Percentiles rank a stretch among this genome's conserved stretches.
These are phyloP conservation scores for Lates calcarifer DNA, from an alignment of 2,113 vertebrate genomes.

Conservation along the genomic window DNA sequence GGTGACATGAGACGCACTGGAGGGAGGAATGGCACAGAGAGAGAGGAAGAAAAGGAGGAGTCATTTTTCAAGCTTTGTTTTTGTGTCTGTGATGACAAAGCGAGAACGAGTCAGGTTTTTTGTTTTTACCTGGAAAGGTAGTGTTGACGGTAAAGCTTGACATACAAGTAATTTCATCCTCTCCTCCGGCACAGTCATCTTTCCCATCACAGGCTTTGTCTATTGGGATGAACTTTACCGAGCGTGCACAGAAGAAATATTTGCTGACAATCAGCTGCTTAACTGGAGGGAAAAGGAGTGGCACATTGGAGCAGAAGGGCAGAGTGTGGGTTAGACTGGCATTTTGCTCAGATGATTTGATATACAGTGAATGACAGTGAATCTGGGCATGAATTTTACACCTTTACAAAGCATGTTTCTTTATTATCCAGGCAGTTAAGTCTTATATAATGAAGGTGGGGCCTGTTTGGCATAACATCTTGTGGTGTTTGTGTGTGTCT, in stretches of 20 bases:
- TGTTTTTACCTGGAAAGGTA: constrained; percentile 81
- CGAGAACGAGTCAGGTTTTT: not conserved
- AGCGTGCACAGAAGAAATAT: constrained; percentile 89
- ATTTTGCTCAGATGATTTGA: not conserved
- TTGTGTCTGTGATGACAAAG: constrained; percentile 5
- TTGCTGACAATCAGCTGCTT: constrained; percentile 84
- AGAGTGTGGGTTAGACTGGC: not conserved
- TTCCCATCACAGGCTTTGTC: constrained; percentile 84
- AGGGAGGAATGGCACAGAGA: not conserved
- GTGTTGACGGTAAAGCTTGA: constrained; percentile 63
- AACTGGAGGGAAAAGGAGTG: constrained; percentile 76
- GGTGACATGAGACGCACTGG: constrained; percentile 81
- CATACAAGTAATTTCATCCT: constrained; percentile 89
- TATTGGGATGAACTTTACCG: constrained; percentile 86
- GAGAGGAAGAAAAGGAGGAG: not conserved
- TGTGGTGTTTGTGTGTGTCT: not conserved
- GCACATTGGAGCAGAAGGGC: not conserved
- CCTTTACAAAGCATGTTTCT: not conserved
- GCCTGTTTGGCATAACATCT: not conserved
- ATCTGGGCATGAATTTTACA: not conserved
- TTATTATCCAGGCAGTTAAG: not conserved
- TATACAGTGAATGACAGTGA: not conserved
- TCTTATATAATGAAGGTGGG: not conserved
- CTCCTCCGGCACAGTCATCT: constrained; percentile 84
- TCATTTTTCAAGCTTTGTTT: constrained; percentile 11